phyloP scores from a whole-genome alignment of 1,140 invertebrate species.

The Asobara japonica region DNA sequence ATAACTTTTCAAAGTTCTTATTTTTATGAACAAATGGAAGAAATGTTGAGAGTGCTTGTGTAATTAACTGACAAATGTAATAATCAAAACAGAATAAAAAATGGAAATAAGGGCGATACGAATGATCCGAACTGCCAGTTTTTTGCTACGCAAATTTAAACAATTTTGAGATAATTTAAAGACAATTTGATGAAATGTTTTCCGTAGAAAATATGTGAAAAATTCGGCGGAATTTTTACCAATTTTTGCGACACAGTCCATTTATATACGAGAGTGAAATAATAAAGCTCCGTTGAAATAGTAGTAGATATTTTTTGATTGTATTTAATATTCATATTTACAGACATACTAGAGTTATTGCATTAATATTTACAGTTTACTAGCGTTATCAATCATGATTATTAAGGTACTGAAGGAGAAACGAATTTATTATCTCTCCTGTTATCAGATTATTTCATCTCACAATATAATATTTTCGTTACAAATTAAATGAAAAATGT shows the following conservation, averaged over 20 bases:
- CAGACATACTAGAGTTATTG: constrained; percentile 59
- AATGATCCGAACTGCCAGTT: neutral
- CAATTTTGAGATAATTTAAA: neutral
- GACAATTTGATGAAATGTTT: neutral
- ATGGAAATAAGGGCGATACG: neutral
- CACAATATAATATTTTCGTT: constrained; percentile 12
- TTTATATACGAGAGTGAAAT: no score
- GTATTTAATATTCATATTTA: constrained; percentile 63
- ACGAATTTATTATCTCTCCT: neutral
- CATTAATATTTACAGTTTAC: constrained; percentile 59
- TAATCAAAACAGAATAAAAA: neutral
- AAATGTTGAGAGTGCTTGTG: neutral
- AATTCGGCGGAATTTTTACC: neutral
- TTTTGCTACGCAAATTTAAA: neutral
- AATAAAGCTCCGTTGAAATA: no score
- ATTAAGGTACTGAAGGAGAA: constrained; percentile 34
- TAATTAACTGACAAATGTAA: neutral
- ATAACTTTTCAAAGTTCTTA: no score
- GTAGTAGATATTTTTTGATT: constrained; percentile 59
- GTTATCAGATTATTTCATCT: neutral
- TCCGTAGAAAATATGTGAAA: neutral
- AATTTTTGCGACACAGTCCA: neutral
- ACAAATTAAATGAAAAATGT: neutral
- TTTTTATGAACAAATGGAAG: neutral
- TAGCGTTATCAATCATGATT: constrained; percentile 49